Base-by-base conservation (phyloP, 2,888 invertebrate species). In the Xestia sexstrigata region DNA sequence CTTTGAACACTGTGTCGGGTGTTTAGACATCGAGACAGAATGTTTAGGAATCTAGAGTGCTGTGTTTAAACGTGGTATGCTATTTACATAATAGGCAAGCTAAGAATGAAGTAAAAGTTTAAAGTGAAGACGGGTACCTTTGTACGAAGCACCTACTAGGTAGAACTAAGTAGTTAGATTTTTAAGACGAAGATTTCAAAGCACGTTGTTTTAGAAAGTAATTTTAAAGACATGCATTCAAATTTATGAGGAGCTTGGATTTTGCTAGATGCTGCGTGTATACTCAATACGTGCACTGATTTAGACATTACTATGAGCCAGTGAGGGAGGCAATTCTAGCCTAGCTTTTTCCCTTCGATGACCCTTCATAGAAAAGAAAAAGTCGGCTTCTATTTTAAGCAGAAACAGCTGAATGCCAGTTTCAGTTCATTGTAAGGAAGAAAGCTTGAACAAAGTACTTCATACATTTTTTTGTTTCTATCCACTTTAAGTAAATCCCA, bases 21-120 rank as follows among this genome's bases (percentile, higher is more conserved):
- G 78, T 85, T 82, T 82, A 81, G 75, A 82, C 71, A 76, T 76
- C 39, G 49, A 85, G 72, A 70, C 76, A 70, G 23, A 42, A 77
- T 82, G 75, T 79, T 85, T 82, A 78, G 75, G 42, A 70, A 79
- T 74, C 60, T 52, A 42, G 55, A 69, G 45, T 63, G 49, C 68
- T 79, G 62, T 60, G 78, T 79, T 81, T 76, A 74, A 78, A 78
- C 74, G 67, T 68, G 60, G 47, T 73, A 75, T 58, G 52, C 45
- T 39, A 81, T 86, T 86, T 84, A 75, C 78, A 88, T 83, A 78
- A 65, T 74, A 70, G 20, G 45, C 39, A 39, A 58, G 17, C 55
- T 72, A 66, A 58, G 58, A 70, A 55, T 49, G 58, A 26, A 42
- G 26, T 60, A 74, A 63, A 62, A 68, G 30, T 71, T 66, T 67